These are phyloP conservation scores for Chelonia mydas DNA, from an alignment of 2,797 vertebrate species.

Conservation along the genomic window DNA sequence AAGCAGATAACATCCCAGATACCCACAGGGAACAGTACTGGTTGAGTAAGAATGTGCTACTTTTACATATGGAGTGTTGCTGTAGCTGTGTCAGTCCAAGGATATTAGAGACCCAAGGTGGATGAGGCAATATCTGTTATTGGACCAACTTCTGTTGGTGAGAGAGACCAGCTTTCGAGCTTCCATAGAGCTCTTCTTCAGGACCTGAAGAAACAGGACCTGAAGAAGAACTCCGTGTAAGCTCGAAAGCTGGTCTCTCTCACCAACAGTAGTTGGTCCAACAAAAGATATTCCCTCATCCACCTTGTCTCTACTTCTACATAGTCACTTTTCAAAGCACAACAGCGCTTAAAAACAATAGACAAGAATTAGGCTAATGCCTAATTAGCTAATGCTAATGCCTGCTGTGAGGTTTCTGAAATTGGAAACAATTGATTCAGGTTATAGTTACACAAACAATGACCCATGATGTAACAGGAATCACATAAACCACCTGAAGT, in stretches of 20 bases:
- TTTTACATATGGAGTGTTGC: not conserved
- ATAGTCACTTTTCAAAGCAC: not conserved
- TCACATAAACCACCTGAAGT: too few relatives aligned
- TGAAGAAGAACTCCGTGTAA: too few relatives aligned
- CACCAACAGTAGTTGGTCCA: too few relatives aligned
- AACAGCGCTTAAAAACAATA: not conserved
- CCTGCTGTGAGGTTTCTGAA: not conserved
- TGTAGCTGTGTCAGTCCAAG: not conserved
- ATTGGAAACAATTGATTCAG: not conserved
- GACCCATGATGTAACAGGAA: too few relatives aligned
- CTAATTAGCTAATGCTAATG: not conserved
- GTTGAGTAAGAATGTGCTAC: not conserved
- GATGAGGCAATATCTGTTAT: not conserved
- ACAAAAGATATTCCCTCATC: too few relatives aligned
- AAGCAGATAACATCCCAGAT: not conserved
- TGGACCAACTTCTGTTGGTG: not conserved
- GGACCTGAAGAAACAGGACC: too few relatives aligned
- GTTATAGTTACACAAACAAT: not conserved
- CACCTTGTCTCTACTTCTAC: not conserved
- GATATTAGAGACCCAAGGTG: not conserved
- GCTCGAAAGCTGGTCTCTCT: too few relatives aligned
- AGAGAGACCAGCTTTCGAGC: rapidly evolving
- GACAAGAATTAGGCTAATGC: not conserved
- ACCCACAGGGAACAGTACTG: rapidly evolving
- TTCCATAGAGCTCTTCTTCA: too few relatives aligned